Evolutionary conservation across 2,797 vertebrate species (phyloP).

Genomic region (Echiichthys vipera): DNA sequence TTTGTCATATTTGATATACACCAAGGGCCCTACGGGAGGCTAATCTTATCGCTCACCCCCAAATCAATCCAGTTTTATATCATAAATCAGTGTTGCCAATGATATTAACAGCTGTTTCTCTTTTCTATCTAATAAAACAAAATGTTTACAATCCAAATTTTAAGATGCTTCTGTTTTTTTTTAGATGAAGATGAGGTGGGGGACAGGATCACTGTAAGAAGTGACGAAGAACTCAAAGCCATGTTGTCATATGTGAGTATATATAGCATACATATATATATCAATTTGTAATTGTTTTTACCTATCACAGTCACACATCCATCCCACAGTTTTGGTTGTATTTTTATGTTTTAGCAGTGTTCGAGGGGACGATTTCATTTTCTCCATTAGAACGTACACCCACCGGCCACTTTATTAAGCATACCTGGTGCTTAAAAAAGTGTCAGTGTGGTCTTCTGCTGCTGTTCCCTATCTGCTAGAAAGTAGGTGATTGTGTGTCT

Average conservation of each 20-base stretch:
- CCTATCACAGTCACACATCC: not conserved
- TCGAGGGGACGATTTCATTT: accelerated
- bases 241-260: slow-evolving; percentile 97
- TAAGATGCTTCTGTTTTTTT: slow-evolving; percentile 21
- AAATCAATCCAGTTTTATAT: not conserved
- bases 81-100: not conserved
- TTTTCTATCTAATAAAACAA: not conserved
- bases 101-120: not conserved
- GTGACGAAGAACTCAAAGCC: slow-evolving; percentile 98
- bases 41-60: not conserved
- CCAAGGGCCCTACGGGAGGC: too few relatives aligned
- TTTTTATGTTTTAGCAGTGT: not conserved
- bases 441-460: too few relatives aligned
- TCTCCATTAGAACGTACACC: not conserved
- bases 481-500: too few relatives aligned
- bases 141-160: not conserved
- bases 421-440: too few relatives aligned
- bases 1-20: too few relatives aligned
- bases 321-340: not conserved
- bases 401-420: too few relatives aligned
- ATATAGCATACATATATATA: too few relatives aligned
- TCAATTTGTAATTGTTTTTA: not conserved
- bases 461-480: too few relatives aligned
- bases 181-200: slow-evolving; percentile 98
- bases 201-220: slow-evolving; percentile 96